These are phyloP conservation scores for Cygnus olor DNA, from an alignment of 2,797 vertebrate species.

Conservation along the genomic window DNA sequence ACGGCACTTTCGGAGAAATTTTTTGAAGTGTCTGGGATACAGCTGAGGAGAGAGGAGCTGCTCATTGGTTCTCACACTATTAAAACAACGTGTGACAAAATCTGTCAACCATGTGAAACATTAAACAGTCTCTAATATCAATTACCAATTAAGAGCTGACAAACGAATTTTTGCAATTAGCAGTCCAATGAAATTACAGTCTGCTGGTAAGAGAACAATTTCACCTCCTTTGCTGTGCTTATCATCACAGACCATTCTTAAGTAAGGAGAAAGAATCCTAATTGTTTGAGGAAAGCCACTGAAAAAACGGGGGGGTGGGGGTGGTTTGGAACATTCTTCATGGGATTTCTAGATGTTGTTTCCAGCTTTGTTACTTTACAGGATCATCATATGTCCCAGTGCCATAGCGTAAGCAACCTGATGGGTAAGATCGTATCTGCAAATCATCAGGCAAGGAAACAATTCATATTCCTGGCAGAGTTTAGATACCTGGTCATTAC, in stretches of 20 bases:
- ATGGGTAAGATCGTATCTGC: neutral
- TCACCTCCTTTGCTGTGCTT: neutral
- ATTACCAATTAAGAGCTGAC: conserved; percentile 11
- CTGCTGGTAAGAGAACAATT: neutral
- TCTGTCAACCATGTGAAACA: neutral
- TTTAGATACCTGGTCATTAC: conserved; percentile 30
- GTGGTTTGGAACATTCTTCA: neutral
- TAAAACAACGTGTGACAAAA: neutral
- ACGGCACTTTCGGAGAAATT: neutral
- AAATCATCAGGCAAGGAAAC: conserved; percentile 28
- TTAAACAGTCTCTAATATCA: conserved; percentile 1
- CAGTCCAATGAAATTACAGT: neutral
- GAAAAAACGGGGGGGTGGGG: neutral
- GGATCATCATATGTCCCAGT: neutral
- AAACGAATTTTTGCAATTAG: neutral
- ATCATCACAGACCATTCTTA: neutral
- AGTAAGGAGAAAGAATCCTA: neutral
- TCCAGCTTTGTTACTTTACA: neutral
- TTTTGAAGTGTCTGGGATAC: neutral
- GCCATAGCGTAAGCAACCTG: neutral
- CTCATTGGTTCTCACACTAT: rapidly evolving
- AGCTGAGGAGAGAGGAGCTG: neutral
- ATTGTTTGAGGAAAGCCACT: neutral
- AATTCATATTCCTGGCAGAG: conserved; percentile 7
- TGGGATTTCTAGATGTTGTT: neutral